Conservation (phyloP, 53 echinoderm and acorn worm species). For the Arbacia lixula region DNA sequence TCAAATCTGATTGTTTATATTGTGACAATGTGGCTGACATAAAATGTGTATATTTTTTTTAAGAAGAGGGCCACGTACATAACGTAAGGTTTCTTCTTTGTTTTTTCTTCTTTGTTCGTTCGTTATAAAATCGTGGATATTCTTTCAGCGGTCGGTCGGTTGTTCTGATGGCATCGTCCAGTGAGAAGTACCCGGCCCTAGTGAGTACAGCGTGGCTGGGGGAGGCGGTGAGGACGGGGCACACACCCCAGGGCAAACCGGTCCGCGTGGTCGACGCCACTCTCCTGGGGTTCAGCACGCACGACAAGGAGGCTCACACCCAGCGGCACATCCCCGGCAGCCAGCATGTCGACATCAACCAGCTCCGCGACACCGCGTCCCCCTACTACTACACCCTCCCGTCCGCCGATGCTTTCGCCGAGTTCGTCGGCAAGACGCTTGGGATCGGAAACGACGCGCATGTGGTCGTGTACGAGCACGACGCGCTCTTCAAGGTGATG, state of each 20-base stretch:
- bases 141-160: too few species aligned
- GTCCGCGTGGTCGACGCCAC: constrained; percentile 12
- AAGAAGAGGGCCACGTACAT: too few species aligned
- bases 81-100: too few species aligned
- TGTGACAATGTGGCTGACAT: too few species aligned
- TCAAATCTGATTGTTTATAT: too few species aligned
- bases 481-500: constrained; percentile 68
- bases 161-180: constrained; percentile 13
- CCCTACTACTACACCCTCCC: constrained; percentile 74
- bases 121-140: too few species aligned
- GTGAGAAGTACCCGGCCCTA: constrained; percentile 1
- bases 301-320: constrained; percentile 1
- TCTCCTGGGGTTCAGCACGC: not conserved
- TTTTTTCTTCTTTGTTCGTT: too few species aligned
- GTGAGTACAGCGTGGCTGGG: constrained; percentile 30
- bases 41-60: too few species aligned
- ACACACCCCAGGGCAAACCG: constrained; percentile 13
- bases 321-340: constrained; percentile 81
- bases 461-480: constrained; percentile 92
- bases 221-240: not conserved
- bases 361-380: constrained; percentile 52
- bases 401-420: constrained; percentile 62
- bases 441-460: constrained; percentile 83
- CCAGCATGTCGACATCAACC: constrained; percentile 67
- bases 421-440: constrained; percentile 74